phyloP scores from a whole-genome alignment of 2,888 invertebrate genomes.

The Synergus laeviventris region DNA sequence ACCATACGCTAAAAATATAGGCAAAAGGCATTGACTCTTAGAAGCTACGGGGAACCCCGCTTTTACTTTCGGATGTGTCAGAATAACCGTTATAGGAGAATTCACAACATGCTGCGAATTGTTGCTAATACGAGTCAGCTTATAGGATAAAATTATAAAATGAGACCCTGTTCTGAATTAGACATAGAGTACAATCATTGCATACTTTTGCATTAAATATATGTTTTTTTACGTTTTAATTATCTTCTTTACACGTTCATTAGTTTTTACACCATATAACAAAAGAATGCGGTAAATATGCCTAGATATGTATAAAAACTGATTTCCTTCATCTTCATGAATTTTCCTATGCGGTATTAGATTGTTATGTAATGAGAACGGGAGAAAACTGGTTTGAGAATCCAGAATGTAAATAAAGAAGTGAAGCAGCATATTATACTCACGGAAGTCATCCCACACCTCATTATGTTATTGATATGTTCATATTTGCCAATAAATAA shows the following conservation, averaged over 20 bases:
- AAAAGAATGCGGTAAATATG: conserved; percentile 5
- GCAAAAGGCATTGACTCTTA: conserved; percentile 63
- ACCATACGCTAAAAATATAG: conserved; percentile 65
- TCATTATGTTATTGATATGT: conserved; percentile 18
- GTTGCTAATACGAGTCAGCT: conserved; percentile 5
- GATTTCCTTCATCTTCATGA: background rate
- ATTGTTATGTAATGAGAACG: conserved; percentile 17
- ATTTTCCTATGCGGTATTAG: background rate
- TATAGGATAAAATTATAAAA: background rate
- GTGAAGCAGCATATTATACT: conserved; percentile 7
- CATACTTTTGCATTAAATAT: background rate
- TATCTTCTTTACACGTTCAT: background rate
- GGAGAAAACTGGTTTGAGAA: conserved; percentile 29
- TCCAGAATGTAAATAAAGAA: background rate
- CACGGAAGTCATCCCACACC: conserved; percentile 31
- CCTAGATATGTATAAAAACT: background rate
- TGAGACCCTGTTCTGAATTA: background rate
- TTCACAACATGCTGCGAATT: conserved; percentile 44
- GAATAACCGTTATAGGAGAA: conserved; percentile 51
- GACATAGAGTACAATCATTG: background rate
- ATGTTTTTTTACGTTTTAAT: background rate
- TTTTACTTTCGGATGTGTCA: conserved; percentile 63
- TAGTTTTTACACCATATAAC: background rate
- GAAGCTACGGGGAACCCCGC: conserved; percentile 51
- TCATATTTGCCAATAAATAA: conserved; percentile 37